Conservation (phyloP, 2,888 invertebrate species). For the Oscheius sp. region DNA sequence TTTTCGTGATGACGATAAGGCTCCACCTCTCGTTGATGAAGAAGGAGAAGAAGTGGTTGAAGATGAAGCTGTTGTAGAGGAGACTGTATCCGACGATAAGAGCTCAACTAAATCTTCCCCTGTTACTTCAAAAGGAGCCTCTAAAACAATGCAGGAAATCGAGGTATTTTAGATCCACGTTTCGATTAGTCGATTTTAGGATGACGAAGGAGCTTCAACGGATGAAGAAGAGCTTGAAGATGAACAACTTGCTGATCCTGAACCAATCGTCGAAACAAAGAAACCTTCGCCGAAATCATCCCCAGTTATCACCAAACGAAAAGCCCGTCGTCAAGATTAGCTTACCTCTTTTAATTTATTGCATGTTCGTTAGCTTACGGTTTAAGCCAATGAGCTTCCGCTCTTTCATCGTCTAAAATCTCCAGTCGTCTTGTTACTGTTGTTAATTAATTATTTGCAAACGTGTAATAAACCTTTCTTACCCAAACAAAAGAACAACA, state of each 20-base stretch:
- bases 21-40: constrained; percentile 53
- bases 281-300: constrained; percentile 6
- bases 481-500: not conserved
- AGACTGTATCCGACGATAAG: not conserved
- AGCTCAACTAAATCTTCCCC: not conserved
- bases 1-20: constrained; percentile 76
- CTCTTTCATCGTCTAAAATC: not conserved
- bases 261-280: constrained; percentile 1
- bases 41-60: constrained; percentile 55
- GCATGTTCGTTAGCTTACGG: constrained; percentile 17
- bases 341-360: constrained; percentile 13
- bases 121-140: constrained; percentile 6
- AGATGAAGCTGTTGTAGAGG: not conserved
- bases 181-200: not conserved
- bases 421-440: not conserved
- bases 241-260: constrained; percentile 21
- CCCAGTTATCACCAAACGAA: constrained; percentile 21
- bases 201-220: constrained; percentile 15
- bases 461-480: not conserved
- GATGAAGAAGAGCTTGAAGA: constrained; percentile 24
- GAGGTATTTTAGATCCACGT: constrained; percentile 1
- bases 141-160: constrained; percentile 24
- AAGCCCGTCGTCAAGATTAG: constrained; percentile 31
- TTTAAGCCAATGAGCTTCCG: constrained; percentile 6
- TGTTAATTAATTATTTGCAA: not conserved